Evolutionary conservation across 2,113 vertebrate species (phyloP).

Genomic region (Pollimyrus isidori): DNA sequence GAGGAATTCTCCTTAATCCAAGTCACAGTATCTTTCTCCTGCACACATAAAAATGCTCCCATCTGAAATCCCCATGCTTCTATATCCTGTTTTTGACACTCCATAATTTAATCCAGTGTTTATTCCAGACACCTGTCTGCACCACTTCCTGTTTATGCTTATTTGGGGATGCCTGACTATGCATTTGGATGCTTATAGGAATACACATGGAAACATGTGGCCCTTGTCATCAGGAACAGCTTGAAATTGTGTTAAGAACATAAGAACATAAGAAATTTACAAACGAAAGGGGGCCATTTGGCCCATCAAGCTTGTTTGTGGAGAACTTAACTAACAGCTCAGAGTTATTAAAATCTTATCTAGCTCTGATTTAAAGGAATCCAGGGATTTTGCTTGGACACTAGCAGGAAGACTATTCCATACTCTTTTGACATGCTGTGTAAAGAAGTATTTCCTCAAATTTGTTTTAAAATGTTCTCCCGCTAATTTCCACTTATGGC

Average conservation of each 20-base stretch:
- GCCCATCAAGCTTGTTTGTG: too few relatives aligned
- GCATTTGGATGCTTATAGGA: neutral
- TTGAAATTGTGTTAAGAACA: neutral
- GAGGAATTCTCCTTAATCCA: neutral
- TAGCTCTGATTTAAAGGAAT: too few relatives aligned
- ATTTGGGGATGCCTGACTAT: neutral
- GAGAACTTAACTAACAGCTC: too few relatives aligned
- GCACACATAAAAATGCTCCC: neutral
- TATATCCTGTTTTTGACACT: neutral
- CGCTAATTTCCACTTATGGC: too few relatives aligned
- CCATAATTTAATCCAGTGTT: neutral
- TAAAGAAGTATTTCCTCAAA: too few relatives aligned
- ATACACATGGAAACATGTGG: neutral
- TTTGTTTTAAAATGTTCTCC: too few relatives aligned
- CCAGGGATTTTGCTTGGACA: too few relatives aligned
- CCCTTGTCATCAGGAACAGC: neutral
- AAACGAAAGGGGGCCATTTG: too few relatives aligned
- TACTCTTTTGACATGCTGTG: too few relatives aligned
- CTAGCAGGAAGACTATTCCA: too few relatives aligned
- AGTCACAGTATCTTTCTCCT: neutral
- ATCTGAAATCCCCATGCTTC: neutral
- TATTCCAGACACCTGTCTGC: neutral
- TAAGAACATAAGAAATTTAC: too few relatives aligned
- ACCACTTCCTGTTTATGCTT: neutral
- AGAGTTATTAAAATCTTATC: too few relatives aligned